Evolutionary conservation across 2,888 invertebrate genomes (phyloP), one percentile per base, ranked within the genome.

Genomic region (Embidobia sp.): DNA sequence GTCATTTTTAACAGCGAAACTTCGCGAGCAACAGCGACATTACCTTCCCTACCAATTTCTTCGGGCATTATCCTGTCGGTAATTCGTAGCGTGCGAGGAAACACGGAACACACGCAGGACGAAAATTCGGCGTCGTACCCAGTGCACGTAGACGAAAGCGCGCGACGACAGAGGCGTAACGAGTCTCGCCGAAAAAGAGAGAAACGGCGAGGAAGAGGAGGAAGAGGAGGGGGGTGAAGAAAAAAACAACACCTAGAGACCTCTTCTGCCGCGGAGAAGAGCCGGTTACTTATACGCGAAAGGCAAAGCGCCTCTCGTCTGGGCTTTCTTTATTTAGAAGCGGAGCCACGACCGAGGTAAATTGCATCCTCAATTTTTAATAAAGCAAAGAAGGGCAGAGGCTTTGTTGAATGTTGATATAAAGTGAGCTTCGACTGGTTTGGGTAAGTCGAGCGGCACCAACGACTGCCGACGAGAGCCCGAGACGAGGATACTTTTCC

Each of bases 281-380:
- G 70, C 29, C 46, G 44, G 75, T 75, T 75, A 75, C 72, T 72
- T 75, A 73, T 69, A 77, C 69, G 77, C 77, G 51, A 66, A 77
- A 73, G 75, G 59, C 59, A 74, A 76, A 70, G 46, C 67, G 48
- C 78, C 80, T 77, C 81, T 79, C 69, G 81, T 82, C 74, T 77
- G 78, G 75, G 81, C 82, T 88, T 80, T 79, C 84, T 85, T 86
- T 88, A 88, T 88, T 88, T 86, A 88, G 87, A 83, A 81, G 79
- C 79, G 81, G 81, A 75, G 76, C 70, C 75, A 46, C 72, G 80
- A 79, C 85, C 80, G 84, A 85, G 86, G 85, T 84, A 87, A 88
- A 88, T 88, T 88, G 88, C 87, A 86, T 87, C 85, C 85, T 88
- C 87, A 87, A 88, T 88, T 88, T 88, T 88, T 88, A 87, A 88